phyloP scores from a whole-genome alignment of 2,113 vertebrate genomes.

The Sinocyclocheilus anophthalmus region DNA sequence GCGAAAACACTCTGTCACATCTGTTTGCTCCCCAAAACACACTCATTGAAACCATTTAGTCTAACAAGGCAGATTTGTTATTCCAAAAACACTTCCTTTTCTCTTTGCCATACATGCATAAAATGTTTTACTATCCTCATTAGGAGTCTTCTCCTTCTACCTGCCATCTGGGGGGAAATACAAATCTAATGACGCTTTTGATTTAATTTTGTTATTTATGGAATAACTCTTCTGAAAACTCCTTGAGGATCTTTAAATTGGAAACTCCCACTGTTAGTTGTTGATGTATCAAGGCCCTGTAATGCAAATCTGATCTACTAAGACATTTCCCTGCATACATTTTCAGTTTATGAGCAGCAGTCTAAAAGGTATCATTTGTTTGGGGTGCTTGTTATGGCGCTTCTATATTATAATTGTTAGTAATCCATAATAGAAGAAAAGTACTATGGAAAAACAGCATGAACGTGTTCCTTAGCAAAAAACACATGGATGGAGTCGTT shows the following conservation, averaged over 20 bases:
- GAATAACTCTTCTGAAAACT: slow-evolving; percentile 6
- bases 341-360: background rate
- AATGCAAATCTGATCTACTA: slow-evolving; percentile 19
- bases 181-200: slow-evolving; percentile 40
- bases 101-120: slow-evolving; percentile 1
- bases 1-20: slow-evolving; percentile 33
- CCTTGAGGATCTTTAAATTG: slow-evolving; percentile 5
- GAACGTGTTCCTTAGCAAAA: background rate
- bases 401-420: background rate
- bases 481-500: background rate
- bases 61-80: slow-evolving; percentile 18
- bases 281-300: slow-evolving; percentile 15
- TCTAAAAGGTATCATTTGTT: background rate
- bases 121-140: slow-evolving; percentile 11
- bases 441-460: background rate
- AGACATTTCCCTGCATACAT: slow-evolving; percentile 15
- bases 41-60: slow-evolving; percentile 33
- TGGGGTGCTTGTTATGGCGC: background rate
- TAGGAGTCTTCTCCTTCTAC: slow-evolving; percentile 19
- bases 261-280: slow-evolving; percentile 15
- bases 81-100: slow-evolving; percentile 14
- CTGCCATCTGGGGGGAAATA: slow-evolving; percentile 30
- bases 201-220: slow-evolving; percentile 38
- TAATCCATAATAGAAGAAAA: background rate
- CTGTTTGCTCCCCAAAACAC: slow-evolving; percentile 41